phyloP scores from a whole-genome alignment of 1,140 invertebrate species.

The Heliothis virescens region DNA sequence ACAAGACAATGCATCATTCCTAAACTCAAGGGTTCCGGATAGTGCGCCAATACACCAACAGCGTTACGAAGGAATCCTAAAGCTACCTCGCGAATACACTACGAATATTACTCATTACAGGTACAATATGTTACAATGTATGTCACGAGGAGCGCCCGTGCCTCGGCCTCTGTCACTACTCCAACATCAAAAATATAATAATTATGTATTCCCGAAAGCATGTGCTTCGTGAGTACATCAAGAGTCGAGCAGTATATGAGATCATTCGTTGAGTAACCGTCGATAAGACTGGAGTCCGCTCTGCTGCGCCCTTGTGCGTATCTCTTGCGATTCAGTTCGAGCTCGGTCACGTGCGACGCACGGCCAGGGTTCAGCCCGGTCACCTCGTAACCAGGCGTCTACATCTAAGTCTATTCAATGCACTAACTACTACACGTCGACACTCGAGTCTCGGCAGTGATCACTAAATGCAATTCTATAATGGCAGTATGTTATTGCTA shows the following conservation, averaged over 20 bases:
- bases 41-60: background rate
- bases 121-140: too few relatives aligned
- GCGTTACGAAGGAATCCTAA: constrained; percentile 7
- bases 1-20: constrained; percentile 8
- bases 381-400: constrained; percentile 6
- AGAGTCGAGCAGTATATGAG: background rate
- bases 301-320: background rate
- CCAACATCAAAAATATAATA: background rate
- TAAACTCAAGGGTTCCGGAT: background rate
- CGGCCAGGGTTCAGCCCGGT: background rate
- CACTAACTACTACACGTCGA: constrained; percentile 41
- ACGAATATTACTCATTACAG: background rate
- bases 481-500: constrained; percentile 63
- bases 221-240: background rate
- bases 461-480: constrained; percentile 39
- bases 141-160: too few relatives aligned
- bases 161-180: too few relatives aligned
- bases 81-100: background rate
- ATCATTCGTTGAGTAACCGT: constrained; percentile 1
- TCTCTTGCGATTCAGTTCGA: background rate
- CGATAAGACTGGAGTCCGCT: background rate
- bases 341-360: too few relatives aligned
- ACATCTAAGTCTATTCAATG: constrained; percentile 27
- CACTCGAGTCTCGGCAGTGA: constrained; percentile 45
- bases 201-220: too few relatives aligned